These are phyloP conservation scores for Muscicapa comitata DNA, from an alignment of 2,797 vertebrate genomes.

Conservation along the genomic window DNA sequence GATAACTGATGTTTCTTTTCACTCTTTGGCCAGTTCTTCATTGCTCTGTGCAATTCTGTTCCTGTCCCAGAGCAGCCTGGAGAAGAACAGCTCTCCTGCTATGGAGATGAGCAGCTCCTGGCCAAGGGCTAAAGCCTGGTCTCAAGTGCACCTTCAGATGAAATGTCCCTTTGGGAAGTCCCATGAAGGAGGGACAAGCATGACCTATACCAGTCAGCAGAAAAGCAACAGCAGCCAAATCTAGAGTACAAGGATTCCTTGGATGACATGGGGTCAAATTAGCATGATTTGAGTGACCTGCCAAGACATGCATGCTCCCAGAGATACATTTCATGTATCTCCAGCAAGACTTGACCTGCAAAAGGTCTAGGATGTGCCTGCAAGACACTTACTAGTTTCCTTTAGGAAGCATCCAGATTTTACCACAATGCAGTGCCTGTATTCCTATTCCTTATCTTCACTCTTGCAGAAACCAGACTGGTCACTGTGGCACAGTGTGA, in stretches of 20 bases:
- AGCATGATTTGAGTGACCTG: background rate
- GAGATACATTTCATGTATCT: background rate
- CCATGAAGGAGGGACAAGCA: background rate
- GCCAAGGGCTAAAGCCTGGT: background rate
- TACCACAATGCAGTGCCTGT: background rate
- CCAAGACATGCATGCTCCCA: background rate
- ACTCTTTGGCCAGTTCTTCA: background rate
- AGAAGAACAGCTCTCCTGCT: background rate
- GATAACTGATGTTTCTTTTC: background rate
- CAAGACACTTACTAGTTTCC: background rate
- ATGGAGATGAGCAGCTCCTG: background rate
- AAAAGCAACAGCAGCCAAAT: background rate
- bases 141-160: background rate
- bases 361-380: background rate
- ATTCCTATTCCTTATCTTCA: constrained; percentile 14
- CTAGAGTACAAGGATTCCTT: background rate
- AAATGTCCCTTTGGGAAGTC: background rate
- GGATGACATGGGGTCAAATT: background rate
- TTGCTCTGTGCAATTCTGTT: background rate
- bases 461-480: background rate
- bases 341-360: background rate
- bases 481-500: background rate
- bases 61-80: background rate
- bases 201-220: background rate
- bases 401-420: background rate